A percentile compares a stretch with the other conserved stretches of the same genome.
Evolutionary conservation across 37 sponge, comb jelly and placozoan genomes (phyloP).

Genomic region (Axinella damicornis): DNA sequence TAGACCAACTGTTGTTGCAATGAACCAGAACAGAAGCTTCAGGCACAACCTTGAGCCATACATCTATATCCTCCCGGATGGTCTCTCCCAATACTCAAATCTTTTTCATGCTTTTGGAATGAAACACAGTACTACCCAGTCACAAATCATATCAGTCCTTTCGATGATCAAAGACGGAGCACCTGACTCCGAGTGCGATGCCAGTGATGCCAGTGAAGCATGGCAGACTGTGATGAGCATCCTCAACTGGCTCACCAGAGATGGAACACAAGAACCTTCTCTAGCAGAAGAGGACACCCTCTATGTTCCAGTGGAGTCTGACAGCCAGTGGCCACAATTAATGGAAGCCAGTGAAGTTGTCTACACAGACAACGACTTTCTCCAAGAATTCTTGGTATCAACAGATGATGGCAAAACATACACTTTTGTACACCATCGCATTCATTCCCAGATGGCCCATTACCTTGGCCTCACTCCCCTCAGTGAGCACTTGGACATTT

Average conservation of each 20-base stretch:
- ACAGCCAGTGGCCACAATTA: constrained; percentile 25
- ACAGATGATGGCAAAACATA: not conserved
- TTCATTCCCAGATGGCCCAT: constrained; percentile 15
- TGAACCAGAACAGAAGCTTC: constrained; percentile 27
- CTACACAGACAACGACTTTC: constrained; percentile 63
- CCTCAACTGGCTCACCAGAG: constrained; percentile 47
- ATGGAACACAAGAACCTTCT: constrained; percentile 15
- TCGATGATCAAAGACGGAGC: constrained; percentile 6
- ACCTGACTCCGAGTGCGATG: too few species aligned
- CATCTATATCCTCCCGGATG: constrained; percentile 39
- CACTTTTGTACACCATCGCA: constrained; percentile 33
- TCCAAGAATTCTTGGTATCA: constrained; percentile 1
- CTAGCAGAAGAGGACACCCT: constrained; percentile 5
- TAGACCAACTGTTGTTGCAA: constrained; percentile 15
- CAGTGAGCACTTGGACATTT: constrained; percentile 38
- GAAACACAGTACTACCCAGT: not conserved
- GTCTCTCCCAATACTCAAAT: not conserved
- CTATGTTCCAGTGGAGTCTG: constrained; percentile 34
- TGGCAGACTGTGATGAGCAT: constrained; percentile 31
- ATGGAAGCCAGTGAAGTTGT: constrained; percentile 25
- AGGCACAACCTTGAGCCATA: constrained; percentile 48
- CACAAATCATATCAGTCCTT: constrained; percentile 37
- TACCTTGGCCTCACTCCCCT: constrained; percentile 37
- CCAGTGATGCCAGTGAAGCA: not conserved
- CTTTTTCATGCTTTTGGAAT: constrained; percentile 16